Percentiles rank a stretch among this genome's conserved stretches.
phyloP scores from a whole-genome alignment of 1,140 invertebrate genomes.

The Harpegnathos saltator region DNA sequence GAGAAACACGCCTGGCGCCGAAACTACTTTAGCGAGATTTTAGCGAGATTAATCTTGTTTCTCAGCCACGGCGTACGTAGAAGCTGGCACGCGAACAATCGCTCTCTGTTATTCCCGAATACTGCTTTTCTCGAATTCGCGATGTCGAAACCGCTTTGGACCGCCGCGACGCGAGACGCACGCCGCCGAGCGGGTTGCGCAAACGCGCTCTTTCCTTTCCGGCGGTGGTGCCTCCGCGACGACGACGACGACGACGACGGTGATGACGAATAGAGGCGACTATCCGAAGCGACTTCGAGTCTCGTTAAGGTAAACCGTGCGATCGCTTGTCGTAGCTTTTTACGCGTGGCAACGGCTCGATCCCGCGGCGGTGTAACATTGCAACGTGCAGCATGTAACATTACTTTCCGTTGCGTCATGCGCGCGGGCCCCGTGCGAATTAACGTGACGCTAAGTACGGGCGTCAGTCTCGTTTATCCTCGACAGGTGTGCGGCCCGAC shows the following conservation, averaged over 20 bases:
- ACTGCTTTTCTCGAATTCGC: not conserved
- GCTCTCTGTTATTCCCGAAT: not conserved
- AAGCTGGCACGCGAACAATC: slow-evolving; percentile 33
- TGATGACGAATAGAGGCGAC: not conserved
- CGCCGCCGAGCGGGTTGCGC: not conserved
- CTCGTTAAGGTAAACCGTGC: not conserved
- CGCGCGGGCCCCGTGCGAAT: not conserved
- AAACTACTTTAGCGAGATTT: too few species aligned
- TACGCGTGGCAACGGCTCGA: not conserved
- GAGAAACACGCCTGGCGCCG: too few species aligned
- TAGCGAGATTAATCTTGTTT: too few species aligned
- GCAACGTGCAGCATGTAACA: slow-evolving; percentile 29
- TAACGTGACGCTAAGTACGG: not conserved
- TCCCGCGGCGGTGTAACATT: not conserved
- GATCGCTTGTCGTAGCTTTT: not conserved
- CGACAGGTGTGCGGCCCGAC: not conserved
- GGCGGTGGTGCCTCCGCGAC: not conserved
- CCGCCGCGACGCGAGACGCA: not conserved
- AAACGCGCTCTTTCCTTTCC: slow-evolving; percentile 20
- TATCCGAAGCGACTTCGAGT: not conserved
- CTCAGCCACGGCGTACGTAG: not conserved
- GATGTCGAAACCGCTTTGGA: slow-evolving; percentile 27
- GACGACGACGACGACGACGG: not conserved
- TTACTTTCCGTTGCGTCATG: slow-evolving; percentile 38
- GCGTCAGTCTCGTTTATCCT: not conserved